Base-by-base conservation (phyloP, 2,113 vertebrate species). In the Pogonocichla stellata region DNA sequence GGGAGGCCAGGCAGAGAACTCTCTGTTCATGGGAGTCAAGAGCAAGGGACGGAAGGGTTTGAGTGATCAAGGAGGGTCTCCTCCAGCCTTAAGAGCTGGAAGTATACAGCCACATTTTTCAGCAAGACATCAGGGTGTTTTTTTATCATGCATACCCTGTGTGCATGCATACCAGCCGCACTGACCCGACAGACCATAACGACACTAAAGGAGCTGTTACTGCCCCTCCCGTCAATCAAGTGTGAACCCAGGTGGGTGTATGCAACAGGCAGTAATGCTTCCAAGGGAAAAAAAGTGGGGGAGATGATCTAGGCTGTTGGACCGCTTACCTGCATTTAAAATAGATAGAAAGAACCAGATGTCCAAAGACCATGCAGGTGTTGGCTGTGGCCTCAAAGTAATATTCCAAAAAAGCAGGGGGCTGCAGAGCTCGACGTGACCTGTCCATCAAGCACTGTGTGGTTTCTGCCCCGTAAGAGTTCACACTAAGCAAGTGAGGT, bases 151-250 rank as follows among this genome's bases (percentile, higher is more conserved):
- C 73, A 78, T 56, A 70, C 50, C 66, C 82, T 92, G 73, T 87
- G 69, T 1, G 2, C 19, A 10, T 42, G 69, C 83, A 83, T 67
- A 60, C 91, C 89, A 90, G 86, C 56, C 8, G 8, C 54, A 31
- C 80, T 86, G 93, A 91, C 92, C 89, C 18, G 22, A 67, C 83
- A 88, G 91, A 95, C 86, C 90, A 86, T 86, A 88, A 88, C 33
- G 57, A 95, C 93, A 88, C 89, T 93, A 88, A 94, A 94, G 95
- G 70, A 97, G 94, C 85, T 84, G 90, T 92, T 92, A 78, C 65
- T 29, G 3, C 91, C 86, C 91, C 70, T 94, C 80, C 84, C 2
- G 64, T 91, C 92, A 94, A 93, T 96, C 92, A 86, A 88, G 64
- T 65, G 88, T 93, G 95, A 96, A 93, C 67, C 0, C 8, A 93